These are phyloP conservation scores for Onthophagus taurus DNA, from an alignment of 1,140 invertebrate genomes.

Conservation along the genomic window DNA sequence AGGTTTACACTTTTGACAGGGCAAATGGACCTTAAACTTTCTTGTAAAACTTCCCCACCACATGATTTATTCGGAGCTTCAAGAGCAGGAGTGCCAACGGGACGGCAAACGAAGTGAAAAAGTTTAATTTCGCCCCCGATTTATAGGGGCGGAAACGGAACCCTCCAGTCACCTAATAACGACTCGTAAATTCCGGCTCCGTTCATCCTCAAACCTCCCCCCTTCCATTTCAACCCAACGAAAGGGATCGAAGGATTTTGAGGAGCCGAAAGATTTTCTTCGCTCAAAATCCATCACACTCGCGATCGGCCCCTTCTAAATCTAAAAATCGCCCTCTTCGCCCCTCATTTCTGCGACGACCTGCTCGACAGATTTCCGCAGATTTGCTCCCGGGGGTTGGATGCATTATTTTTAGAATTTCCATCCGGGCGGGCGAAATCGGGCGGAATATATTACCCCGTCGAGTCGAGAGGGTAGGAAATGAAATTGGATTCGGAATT, in stretches of 20 bases:
- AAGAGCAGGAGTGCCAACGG: no score
- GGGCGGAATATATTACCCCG: neutral
- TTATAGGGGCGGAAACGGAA: neutral
- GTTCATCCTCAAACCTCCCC: neutral
- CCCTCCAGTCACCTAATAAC: neutral
- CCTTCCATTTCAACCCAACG: no score
- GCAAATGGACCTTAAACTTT: no score
- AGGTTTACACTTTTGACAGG: no score
- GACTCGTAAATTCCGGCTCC: neutral
- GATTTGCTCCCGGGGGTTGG: neutral
- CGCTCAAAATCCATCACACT: no score
- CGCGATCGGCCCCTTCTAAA: no score
- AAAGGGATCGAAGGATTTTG: no score
- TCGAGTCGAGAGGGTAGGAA: neutral
- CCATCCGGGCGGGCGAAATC: neutral
- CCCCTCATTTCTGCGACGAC: no score
- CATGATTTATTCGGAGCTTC: neutral
- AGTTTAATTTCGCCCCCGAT: neutral
- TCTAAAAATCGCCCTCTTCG: no score
- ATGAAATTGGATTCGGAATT: neutral
- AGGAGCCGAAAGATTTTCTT: no score
- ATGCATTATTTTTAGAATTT: neutral
- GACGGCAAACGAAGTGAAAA: neutral
- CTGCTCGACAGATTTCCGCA: no score
- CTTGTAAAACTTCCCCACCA: no score